Evolutionary conservation across 2,113 vertebrate genomes (phyloP).

Genomic region (Calidris pugnax): DNA sequence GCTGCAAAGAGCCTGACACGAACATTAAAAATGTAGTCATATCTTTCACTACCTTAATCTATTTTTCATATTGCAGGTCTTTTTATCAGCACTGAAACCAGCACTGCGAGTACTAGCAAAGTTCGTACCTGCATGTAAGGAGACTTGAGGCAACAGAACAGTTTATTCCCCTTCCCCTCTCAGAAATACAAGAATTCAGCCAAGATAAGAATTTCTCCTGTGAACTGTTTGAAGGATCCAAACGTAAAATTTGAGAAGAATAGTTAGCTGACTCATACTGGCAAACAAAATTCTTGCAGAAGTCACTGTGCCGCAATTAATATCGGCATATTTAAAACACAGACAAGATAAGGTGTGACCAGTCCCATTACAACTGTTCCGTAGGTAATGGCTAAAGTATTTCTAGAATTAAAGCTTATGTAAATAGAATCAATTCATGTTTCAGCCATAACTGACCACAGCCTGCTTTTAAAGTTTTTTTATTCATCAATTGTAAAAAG

Average conservation of each 20-base stretch:
- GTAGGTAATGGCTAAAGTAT: background rate
- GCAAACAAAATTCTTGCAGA: background rate
- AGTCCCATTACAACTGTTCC: background rate
- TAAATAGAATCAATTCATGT: background rate
- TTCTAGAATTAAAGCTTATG: background rate
- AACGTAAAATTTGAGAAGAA: background rate
- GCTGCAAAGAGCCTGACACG: background rate
- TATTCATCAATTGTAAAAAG: background rate
- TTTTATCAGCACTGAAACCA: background rate
- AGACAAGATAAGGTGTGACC: background rate
- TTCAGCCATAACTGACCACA: background rate
- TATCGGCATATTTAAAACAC: background rate
- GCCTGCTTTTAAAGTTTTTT: background rate
- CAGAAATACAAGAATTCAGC: background rate
- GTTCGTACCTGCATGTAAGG: background rate
- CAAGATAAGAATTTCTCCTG: background rate
- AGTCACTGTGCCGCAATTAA: background rate
- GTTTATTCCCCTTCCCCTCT: background rate
- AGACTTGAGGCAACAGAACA: background rate
- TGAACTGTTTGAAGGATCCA: background rate
- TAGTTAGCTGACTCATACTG: background rate
- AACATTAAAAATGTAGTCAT: accelerated
- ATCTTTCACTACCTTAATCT: background rate
- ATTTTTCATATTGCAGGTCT: background rate
- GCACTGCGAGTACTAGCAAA: background rate